Base-by-base conservation (phyloP, 2,888 invertebrate species). In the Agrilus biguttatus region DNA sequence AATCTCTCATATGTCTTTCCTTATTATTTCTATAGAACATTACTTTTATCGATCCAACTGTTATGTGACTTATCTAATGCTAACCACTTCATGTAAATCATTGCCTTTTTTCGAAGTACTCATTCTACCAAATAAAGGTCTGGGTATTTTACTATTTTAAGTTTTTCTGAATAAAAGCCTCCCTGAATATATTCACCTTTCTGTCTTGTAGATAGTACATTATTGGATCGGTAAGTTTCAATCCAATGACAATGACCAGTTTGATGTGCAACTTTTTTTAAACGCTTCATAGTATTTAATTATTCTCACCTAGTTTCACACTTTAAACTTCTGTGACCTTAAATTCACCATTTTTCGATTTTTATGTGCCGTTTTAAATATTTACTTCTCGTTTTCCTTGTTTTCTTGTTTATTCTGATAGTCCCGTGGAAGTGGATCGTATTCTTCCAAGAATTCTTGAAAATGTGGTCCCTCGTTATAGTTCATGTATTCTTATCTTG, bases 201-300 rank as follows among this genome's bases (percentile, higher is more conserved):
- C 46, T 52, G 52, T 60, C 53, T 48, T 49, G 41, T 35, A 57
- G 39, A 37, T 50, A 42, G 49, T 57, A 53, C 45, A 53, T 48
- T 35, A 46, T 43, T 36, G 55, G 57, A 47, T 54, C 46, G 28
- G 54, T 55, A 37, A 49, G 33, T 48, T 55, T 45, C 42, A 60
- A 44, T 46, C 49, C 46, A 21, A 41, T 44, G 34, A 58, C 52
- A 52, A 53, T n/a, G 55, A 53, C 56, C 58, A 59, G 43, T 55
- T 54, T 1, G 56, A 54, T 34, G 55, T 57, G 47, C 54, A 59
- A 2, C 55, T 55, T 42, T 56, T 55, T 8, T 46, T 47, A 46
- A 58, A 56, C 3, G 41, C 32, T 34, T 46, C 40, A 45, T 52
- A 51, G 39, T 45, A 50, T 49, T 47, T 53, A 33, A 54, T 55